Conservation (phyloP, 2,888 invertebrate genomes). For the Diachrysia chrysitis region DNA sequence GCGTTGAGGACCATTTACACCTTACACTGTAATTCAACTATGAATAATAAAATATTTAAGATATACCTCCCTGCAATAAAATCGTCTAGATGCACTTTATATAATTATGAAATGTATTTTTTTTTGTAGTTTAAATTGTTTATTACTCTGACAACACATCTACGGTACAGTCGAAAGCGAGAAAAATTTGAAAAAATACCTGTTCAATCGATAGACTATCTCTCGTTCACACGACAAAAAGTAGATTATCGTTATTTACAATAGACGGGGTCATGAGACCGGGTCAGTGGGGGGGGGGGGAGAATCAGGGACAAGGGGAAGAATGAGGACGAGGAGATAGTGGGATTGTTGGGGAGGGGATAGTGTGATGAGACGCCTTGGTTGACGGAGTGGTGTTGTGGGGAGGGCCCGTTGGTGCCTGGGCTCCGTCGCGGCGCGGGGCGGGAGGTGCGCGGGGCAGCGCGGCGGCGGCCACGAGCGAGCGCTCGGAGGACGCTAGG, state of each 20-base stretch:
- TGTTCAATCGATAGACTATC: slow-evolving; percentile 88
- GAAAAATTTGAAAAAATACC: slow-evolving; percentile 89
- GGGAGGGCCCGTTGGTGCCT: slow-evolving; percentile 63
- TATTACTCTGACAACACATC: slow-evolving; percentile 88
- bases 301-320: slow-evolving; percentile 51
- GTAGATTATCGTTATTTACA: slow-evolving; percentile 88
- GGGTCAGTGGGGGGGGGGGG: slow-evolving; percentile 62
- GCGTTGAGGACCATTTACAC: slow-evolving; percentile 79
- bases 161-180: slow-evolving; percentile 89
- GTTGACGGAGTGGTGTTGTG: slow-evolving; percentile 76
- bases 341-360: slow-evolving; percentile 53
- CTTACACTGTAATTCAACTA: slow-evolving; percentile 86
- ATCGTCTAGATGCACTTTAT: slow-evolving; percentile 86
- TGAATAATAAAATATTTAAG: slow-evolving; percentile 87
- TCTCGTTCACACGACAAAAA: slow-evolving; percentile 89
- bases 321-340: slow-evolving; percentile 59
- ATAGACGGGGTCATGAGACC: slow-evolving; percentile 77
- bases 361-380: slow-evolving; percentile 75
- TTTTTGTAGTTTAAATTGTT: slow-evolving; percentile 85
- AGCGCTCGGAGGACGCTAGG: slow-evolving; percentile 65
- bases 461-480: slow-evolving; percentile 59
- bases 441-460: slow-evolving; percentile 58
- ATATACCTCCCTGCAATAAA: slow-evolving; percentile 87
- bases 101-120: slow-evolving; percentile 87
- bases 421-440: slow-evolving; percentile 61